A percentile compares a stretch with the other conserved stretches of the same genome.
Evolutionary conservation across 2,113 vertebrate species (phyloP).

Genomic region (Verasper variegatus): DNA sequence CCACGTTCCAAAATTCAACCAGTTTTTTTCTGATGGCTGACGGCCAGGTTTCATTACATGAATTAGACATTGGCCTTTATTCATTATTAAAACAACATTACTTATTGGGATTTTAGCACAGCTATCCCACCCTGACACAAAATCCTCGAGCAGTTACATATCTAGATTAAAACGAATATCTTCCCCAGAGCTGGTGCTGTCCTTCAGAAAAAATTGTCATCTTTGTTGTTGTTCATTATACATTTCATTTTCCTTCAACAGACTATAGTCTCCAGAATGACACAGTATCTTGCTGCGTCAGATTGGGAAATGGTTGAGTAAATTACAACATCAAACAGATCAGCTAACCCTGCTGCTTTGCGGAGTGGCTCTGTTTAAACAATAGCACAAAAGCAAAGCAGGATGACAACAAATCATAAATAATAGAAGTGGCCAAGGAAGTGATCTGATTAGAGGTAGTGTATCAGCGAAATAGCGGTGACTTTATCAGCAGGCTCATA

Average conservation of each 20-base stretch:
- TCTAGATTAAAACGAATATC: background rate
- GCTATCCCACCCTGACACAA: background rate
- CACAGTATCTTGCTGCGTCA: background rate
- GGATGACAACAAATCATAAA: slow-evolving; percentile 9
- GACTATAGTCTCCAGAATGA: background rate
- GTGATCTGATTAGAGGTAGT: slow-evolving; percentile 20
- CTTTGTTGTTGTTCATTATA: too few species aligned
- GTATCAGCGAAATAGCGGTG: slow-evolving; percentile 1
- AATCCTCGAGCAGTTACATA: background rate
- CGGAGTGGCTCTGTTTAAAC: slow-evolving; percentile 21
- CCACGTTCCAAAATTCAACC: slow-evolving; percentile 6
- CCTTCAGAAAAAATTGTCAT: background rate
- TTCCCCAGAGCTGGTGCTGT: background rate
- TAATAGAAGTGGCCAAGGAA: background rate
- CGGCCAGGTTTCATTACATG: slow-evolving; percentile 30
- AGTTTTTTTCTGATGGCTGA: slow-evolving; percentile 17
- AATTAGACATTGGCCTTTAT: slow-evolving; percentile 25
- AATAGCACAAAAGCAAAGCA: slow-evolving; percentile 3
- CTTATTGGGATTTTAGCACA: background rate
- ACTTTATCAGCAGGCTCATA: slow-evolving; percentile 16
- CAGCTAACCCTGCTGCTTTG: slow-evolving; percentile 3
- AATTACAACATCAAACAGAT: slow-evolving; percentile 34
- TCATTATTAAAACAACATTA: slow-evolving; percentile 29
- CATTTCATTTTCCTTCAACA: background rate
- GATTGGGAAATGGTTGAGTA: background rate